Evolutionary conservation across 2,113 vertebrate genomes (phyloP).

Genomic region (Apistogramma diplotaenia): DNA sequence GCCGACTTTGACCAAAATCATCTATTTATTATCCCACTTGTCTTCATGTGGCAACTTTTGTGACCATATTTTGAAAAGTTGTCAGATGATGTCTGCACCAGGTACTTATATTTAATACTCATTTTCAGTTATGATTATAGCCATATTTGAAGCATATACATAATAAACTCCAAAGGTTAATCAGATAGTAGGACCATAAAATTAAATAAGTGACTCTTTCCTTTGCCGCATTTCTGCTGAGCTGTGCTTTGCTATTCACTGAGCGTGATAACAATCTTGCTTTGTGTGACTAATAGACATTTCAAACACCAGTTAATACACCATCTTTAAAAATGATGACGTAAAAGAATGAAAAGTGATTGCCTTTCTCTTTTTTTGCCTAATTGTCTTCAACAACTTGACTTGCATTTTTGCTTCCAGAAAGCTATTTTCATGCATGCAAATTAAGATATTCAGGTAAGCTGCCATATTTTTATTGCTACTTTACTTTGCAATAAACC

Average conservation of each 20-base stretch:
- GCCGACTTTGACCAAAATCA: no score
- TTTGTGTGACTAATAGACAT: constrained; percentile 33
- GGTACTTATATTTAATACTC: background rate
- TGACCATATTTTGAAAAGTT: background rate
- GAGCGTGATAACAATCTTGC: constrained; percentile 42
- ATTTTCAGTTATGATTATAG: background rate
- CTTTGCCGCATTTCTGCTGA: constrained; percentile 38
- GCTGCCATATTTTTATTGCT: background rate
- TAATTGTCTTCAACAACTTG: constrained; percentile 18
- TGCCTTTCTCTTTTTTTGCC: constrained; percentile 17
- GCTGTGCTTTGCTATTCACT: constrained; percentile 40
- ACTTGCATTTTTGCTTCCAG: background rate
- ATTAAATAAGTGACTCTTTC: constrained; percentile 33
- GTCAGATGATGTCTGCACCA: background rate
- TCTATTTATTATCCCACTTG: no score
- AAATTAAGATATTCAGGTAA: constrained; percentile 18
- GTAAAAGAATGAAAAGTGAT: constrained; percentile 29
- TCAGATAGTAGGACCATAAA: constrained; percentile 5
- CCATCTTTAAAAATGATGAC: constrained; percentile 29
- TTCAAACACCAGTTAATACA: constrained; percentile 27
- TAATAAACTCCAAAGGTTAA: constrained; percentile 12
- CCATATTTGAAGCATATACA: background rate
- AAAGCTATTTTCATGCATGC: background rate
- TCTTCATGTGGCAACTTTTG: background rate
- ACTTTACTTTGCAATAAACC: background rate